Conservation (phyloP, 2,888 invertebrate genomes). For the Drepana falcataria region DNA sequence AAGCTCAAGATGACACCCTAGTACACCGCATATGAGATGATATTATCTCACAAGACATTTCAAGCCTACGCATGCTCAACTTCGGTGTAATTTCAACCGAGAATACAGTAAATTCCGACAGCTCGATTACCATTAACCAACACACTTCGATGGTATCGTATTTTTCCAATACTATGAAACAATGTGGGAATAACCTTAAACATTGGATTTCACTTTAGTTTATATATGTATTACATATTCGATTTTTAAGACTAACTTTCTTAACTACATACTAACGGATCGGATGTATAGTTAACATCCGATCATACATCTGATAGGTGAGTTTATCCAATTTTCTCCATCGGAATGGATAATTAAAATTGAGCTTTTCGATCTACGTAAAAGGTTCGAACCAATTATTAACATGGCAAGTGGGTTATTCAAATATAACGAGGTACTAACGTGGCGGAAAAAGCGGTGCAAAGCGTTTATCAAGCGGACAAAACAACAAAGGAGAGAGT, state of each 20-base stretch:
- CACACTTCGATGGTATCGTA: constrained; percentile 36
- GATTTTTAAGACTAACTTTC: too few relatives aligned
- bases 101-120: constrained; percentile 37
- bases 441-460: constrained; percentile 52
- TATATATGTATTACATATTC: not conserved
- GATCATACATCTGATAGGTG: too few relatives aligned
- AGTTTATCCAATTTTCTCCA: too few relatives aligned
- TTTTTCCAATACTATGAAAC: constrained; percentile 7
- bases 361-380: constrained; percentile 38
- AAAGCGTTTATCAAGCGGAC: constrained; percentile 61
- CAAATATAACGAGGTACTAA: constrained; percentile 68
- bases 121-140: constrained; percentile 40
- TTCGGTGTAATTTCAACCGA: constrained; percentile 28
- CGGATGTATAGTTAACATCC: too few relatives aligned
- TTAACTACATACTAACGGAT: too few relatives aligned
- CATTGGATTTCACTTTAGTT: constrained; percentile 5
- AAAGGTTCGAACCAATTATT: constrained; percentile 44
- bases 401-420: constrained; percentile 58
- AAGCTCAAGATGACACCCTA: constrained; percentile 65
- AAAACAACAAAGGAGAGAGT: constrained; percentile 67
- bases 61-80: constrained; percentile 61
- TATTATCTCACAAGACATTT: constrained; percentile 56
- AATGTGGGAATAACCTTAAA: not conserved
- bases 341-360: constrained; percentile 23
- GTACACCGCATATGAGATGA: constrained; percentile 55